These are phyloP conservation scores for Pseudomugil tenellus DNA, from an alignment of 2,797 vertebrate genomes.

Conservation along the genomic window DNA sequence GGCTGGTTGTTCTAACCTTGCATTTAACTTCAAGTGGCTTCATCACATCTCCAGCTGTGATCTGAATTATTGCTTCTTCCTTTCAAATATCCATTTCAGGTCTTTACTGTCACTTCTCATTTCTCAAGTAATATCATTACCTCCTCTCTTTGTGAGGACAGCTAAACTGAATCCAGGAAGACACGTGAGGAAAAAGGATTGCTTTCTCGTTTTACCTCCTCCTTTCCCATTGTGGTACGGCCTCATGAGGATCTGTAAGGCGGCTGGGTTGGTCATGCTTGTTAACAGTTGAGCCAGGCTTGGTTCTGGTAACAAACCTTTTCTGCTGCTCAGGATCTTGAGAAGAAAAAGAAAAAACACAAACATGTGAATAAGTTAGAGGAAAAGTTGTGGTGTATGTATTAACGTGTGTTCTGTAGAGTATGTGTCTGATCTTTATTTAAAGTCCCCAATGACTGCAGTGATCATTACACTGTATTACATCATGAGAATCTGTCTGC, in stretches of 20 bases:
- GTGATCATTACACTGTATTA: constrained; percentile 72
- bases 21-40: neutral
- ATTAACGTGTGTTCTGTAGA: constrained; percentile 9
- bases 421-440: constrained; percentile 68
- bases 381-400: constrained; percentile 13
- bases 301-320: constrained; percentile 94
- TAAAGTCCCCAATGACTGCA: constrained; percentile 53
- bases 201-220: constrained; percentile 75
- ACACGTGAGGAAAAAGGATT: neutral
- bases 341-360: constrained; percentile 19
- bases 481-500: constrained; percentile 68
- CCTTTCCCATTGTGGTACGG: constrained; percentile 89
- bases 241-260: constrained; percentile 93
- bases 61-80: neutral
- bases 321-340: constrained; percentile 92
- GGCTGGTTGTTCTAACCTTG: neutral
- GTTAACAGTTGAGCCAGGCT: constrained; percentile 93
- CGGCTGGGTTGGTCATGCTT: constrained; percentile 93
- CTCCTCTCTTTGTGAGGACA: neutral
- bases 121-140: neutral
- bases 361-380: constrained; percentile 18
- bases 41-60: neutral
- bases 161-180: neutral
- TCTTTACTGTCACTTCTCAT: neutral
- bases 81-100: neutral